phyloP scores from a whole-genome alignment of 2,888 invertebrate genomes.

The Apocheima hispidaria region DNA sequence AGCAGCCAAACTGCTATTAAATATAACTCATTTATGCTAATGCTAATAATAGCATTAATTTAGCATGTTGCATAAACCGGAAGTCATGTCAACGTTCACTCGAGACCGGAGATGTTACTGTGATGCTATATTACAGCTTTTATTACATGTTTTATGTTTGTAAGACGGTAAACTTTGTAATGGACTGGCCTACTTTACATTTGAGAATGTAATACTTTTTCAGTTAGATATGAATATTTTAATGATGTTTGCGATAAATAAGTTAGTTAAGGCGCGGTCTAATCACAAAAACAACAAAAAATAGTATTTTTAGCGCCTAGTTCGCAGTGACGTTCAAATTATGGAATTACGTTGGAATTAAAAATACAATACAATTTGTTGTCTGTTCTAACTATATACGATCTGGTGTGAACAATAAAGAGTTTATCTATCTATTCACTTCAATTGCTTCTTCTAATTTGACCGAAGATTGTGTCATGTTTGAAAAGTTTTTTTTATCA shows the following conservation, averaged over 20 bases:
- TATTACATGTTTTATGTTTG: conserved; percentile 17
- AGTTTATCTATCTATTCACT: no score
- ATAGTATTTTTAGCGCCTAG: no score
- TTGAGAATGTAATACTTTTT: conserved; percentile 1
- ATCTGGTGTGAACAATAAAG: no score
- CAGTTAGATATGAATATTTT: neutral
- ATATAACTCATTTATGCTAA: conserved; percentile 57
- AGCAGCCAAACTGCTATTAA: conserved; percentile 47
- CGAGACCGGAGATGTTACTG: conserved; percentile 14
- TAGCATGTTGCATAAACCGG: conserved; percentile 55
- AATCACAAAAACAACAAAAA: no score
- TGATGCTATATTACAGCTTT: conserved; percentile 14
- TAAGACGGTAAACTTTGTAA: neutral
- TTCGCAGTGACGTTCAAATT: no score
- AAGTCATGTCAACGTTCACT: conserved; percentile 42
- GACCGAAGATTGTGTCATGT: no score
- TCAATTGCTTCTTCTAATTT: no score
- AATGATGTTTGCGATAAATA: neutral
- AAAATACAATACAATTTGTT: no score
- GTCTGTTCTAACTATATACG: no score
- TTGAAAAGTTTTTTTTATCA: neutral
- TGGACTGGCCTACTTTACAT: conserved; percentile 19
- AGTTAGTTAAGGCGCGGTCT: no score
- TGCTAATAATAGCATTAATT: conserved; percentile 57
- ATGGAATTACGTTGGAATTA: no score